Evolutionary conservation across 2,797 vertebrate genomes (phyloP).

Genomic region (Sebastes kiyomatsui): DNA sequence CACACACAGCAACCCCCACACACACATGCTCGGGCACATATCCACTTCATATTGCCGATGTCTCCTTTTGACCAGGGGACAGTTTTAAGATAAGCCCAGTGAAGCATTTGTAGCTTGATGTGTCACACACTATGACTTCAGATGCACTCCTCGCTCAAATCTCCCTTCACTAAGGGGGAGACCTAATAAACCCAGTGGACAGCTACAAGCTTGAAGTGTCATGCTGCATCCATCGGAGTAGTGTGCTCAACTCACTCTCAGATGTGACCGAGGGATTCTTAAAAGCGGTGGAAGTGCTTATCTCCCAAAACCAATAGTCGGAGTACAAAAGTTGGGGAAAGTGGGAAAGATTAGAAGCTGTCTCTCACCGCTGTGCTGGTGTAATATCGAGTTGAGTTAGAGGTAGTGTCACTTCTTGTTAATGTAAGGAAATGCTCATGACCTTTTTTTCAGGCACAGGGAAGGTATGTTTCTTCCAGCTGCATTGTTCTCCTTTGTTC

Average conservation of each 20-base stretch:
- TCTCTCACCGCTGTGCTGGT: conserved; percentile 9
- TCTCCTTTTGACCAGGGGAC: conserved; percentile 39
- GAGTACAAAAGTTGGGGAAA: conserved; percentile 40
- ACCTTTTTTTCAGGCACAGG: conserved; percentile 8
- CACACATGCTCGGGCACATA: neutral
- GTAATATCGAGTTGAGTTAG: conserved; percentile 33
- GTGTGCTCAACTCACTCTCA: conserved; percentile 34
- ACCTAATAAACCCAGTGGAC: conserved; percentile 64
- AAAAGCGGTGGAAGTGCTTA: conserved; percentile 61
- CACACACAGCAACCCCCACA: neutral
- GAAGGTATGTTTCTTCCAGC: conserved; percentile 1
- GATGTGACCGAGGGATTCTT: conserved; percentile 53
- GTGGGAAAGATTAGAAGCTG: conserved; percentile 49
- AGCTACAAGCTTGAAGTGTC: conserved; percentile 65
- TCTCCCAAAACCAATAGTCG: conserved; percentile 48
- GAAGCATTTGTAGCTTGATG: conserved; percentile 44
- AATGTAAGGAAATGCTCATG: conserved; percentile 30
- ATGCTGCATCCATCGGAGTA: conserved; percentile 33
- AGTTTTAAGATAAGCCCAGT: conserved; percentile 44
- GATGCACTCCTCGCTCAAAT: conserved; percentile 48
- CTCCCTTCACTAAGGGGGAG: conserved; percentile 39
- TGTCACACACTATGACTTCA: conserved; percentile 59
- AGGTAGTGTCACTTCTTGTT: conserved; percentile 43
- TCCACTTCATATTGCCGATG: conserved; percentile 36
- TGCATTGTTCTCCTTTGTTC: conserved; percentile 14